Evolutionary conservation across 53 echinoderm and acorn worm species (phyloP).

Genomic region (Crossaster papposus): DNA sequence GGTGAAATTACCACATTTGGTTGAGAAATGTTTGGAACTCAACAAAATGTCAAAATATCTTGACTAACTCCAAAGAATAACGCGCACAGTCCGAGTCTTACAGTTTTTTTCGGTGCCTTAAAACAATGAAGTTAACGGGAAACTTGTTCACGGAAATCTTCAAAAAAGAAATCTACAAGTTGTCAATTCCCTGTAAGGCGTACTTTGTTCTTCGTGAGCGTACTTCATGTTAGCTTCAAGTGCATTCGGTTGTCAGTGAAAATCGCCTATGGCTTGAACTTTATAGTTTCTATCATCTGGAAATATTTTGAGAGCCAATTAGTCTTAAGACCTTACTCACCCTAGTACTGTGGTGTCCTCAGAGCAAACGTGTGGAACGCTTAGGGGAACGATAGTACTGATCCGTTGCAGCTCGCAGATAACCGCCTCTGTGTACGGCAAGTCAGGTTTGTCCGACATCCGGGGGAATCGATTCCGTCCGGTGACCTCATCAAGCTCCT

Average conservation of each 20-base stretch:
- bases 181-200: too few relatives aligned
- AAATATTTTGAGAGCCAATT: background rate
- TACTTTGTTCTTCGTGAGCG: too few relatives aligned
- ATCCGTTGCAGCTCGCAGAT: conserved; percentile 37
- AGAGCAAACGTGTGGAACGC: background rate
- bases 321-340: background rate
- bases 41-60: too few relatives aligned
- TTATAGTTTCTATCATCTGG: background rate
- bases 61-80: too few relatives aligned
- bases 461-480: conserved; percentile 25
- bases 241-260: too few relatives aligned
- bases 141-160: too few relatives aligned
- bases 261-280: too few relatives aligned
- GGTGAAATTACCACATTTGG: background rate
- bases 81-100: too few relatives aligned
- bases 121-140: too few relatives aligned
- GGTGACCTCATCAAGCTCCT: conserved; percentile 52
- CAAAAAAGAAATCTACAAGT: too few relatives aligned
- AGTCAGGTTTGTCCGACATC: conserved; percentile 30
- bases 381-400: conserved; percentile 42
- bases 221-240: too few relatives aligned
- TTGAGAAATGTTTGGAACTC: background rate
- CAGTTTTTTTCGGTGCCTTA: too few relatives aligned
- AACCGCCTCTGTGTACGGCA: conserved; percentile 56
- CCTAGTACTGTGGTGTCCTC: conserved; percentile 30